These are phyloP conservation scores for Hyphantria cunea DNA, from an alignment of 1,140 invertebrate genomes.

Conservation along the genomic window DNA sequence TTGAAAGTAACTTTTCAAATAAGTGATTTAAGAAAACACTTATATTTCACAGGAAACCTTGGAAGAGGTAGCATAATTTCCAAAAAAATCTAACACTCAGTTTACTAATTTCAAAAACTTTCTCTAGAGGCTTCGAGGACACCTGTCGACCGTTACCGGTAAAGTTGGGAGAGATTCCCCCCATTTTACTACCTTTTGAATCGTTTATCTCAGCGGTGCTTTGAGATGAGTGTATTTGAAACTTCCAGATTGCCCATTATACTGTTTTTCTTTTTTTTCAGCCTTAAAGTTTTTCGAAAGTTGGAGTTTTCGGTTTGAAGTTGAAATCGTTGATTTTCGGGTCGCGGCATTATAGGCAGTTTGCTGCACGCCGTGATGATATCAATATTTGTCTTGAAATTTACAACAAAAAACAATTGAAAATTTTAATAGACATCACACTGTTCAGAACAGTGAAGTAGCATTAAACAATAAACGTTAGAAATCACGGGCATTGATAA, in stretches of 20 bases:
- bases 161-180: slow-evolving; percentile 40
- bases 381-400: slow-evolving; percentile 20
- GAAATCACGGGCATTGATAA: too few species aligned
- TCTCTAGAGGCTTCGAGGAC: slow-evolving; percentile 42
- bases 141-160: slow-evolving; percentile 50
- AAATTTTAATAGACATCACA: too few species aligned
- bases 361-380: slow-evolving; percentile 27
- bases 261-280: slow-evolving; percentile 42
- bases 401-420: too few species aligned
- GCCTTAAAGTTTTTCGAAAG: slow-evolving; percentile 32
- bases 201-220: slow-evolving; percentile 50
- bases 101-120: slow-evolving; percentile 56
- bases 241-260: slow-evolving; percentile 53
- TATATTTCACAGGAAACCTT: slow-evolving; percentile 43
- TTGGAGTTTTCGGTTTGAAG: too few species aligned
- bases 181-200: slow-evolving; percentile 49
- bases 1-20: slow-evolving; percentile 24
- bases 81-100: slow-evolving; percentile 46
- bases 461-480: too few species aligned
- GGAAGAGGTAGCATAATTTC: slow-evolving; percentile 52
- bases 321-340: slow-evolving; percentile 27
- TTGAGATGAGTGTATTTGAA: slow-evolving; percentile 49
- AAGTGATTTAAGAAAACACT: slow-evolving; percentile 44
- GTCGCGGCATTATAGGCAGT: slow-evolving; percentile 24
- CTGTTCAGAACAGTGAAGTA: too few species aligned